phyloP scores from a whole-genome alignment of 92 coral and sea anemone species.

The Porites divaricata region DNA sequence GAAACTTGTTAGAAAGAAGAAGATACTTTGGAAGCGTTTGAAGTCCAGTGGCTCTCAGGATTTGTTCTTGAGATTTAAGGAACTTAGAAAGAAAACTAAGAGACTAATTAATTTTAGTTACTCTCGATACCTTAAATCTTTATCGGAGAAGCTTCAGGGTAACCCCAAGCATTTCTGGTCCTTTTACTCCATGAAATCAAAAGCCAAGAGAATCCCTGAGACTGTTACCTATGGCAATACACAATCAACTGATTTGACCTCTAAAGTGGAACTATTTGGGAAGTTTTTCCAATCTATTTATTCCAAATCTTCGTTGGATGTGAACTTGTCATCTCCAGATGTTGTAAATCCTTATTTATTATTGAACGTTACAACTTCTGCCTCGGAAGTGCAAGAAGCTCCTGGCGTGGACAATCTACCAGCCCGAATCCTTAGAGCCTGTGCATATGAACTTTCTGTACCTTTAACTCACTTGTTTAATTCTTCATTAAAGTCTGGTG shows the following conservation, averaged over 20 bases:
- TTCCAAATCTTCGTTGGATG: constrained; percentile 13
- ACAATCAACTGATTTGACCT: neutral
- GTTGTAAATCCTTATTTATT: constrained; percentile 28
- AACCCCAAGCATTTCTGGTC: no score
- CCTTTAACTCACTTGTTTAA: constrained; percentile 32
- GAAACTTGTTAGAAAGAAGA: neutral
- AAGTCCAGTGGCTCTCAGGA: neutral
- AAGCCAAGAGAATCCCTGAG: constrained; percentile 16
- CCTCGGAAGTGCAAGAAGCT: constrained; percentile 19
- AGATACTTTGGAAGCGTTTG: constrained; percentile 16
- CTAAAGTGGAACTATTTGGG: constrained; percentile 45
- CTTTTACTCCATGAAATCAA: no score
- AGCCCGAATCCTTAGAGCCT: constrained; percentile 26
- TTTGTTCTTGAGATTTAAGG: neutral
- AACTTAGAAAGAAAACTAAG: neutral
- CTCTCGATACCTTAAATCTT: neutral
- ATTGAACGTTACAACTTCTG: constrained; percentile 29
- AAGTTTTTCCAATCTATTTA: constrained; percentile 46
- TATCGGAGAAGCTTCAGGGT: neutral
- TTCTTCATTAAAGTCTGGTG: constrained; percentile 25
- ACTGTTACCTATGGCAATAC: neutral
- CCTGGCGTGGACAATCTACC: constrained; percentile 46
- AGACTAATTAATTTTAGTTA: constrained; percentile 6
- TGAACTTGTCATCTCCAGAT: constrained; percentile 3
- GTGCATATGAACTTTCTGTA: constrained; percentile 16